Evolutionary conservation across 2,113 vertebrate genomes (phyloP).

Genomic region (Ariopsis seemanni): DNA sequence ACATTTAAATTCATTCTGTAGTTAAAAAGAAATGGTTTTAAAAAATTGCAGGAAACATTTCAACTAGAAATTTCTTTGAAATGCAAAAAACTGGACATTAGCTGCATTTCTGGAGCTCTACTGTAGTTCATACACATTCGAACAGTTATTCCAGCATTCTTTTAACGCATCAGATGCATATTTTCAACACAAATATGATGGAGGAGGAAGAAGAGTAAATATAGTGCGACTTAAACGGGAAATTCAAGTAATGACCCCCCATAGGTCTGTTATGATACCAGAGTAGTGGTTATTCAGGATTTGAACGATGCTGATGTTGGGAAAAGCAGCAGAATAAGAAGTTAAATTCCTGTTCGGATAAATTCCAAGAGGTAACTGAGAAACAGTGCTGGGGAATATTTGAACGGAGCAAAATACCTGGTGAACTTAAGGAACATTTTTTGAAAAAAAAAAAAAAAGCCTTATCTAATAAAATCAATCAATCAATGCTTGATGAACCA

Average conservation of each 20-base stretch:
- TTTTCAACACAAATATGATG: slow-evolving; percentile 18
- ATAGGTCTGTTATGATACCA: slow-evolving; percentile 12
- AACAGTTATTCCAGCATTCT: slow-evolving; percentile 45
- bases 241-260: slow-evolving; percentile 58
- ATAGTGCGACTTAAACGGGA: slow-evolving; percentile 14
- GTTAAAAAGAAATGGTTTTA: neutral
- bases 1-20: slow-evolving; percentile 26
- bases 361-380: neutral
- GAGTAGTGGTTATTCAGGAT: slow-evolving; percentile 44
- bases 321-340: slow-evolving; percentile 42
- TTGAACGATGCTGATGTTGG: neutral
- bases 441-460: neutral
- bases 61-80: slow-evolving; percentile 27
- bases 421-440: neutral
- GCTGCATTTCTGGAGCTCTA: slow-evolving; percentile 23
- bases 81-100: slow-evolving; percentile 31
- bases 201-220: slow-evolving; percentile 21
- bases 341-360: slow-evolving; percentile 28
- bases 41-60: neutral
- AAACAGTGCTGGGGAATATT: neutral
- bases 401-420: neutral
- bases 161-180: slow-evolving; percentile 26
- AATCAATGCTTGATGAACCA: neutral
- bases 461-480: neutral
- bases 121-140: slow-evolving; percentile 31